phyloP scores from a whole-genome alignment of 2,888 invertebrate genomes.

The Tinea trinotella region DNA sequence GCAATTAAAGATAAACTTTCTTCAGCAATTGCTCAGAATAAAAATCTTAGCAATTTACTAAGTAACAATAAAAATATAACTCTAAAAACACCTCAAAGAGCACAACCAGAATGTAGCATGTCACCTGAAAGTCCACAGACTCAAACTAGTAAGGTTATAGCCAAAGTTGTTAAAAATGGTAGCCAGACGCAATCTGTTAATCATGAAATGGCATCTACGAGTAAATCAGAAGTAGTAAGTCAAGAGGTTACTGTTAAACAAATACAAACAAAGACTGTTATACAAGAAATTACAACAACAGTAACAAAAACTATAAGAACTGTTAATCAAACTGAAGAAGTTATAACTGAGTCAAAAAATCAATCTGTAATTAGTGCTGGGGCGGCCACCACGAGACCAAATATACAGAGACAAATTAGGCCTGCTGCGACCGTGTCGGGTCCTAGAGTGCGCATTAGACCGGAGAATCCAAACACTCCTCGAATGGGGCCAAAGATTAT shows the following conservation, averaged over 20 bases:
- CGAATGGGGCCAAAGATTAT: background rate
- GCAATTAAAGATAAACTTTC: slow-evolving; percentile 28
- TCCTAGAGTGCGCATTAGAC: background rate
- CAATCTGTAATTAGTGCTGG: background rate
- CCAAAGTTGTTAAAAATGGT: background rate
- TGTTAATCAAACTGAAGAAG: slow-evolving; percentile 54
- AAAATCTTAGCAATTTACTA: background rate
- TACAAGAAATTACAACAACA: slow-evolving; percentile 63
- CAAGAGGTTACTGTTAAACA: slow-evolving; percentile 53
- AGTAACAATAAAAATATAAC: slow-evolving; percentile 25
- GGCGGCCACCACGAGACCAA: background rate
- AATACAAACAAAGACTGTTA: slow-evolving; percentile 55
- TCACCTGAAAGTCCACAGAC: background rate
- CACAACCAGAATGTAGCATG: background rate
- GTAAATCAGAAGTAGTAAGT: slow-evolving; percentile 5
- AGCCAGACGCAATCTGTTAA: slow-evolving; percentile 28
- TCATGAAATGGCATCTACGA: slow-evolving; percentile 28
- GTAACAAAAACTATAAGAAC: slow-evolving; percentile 64
- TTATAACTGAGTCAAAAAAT: slow-evolving; percentile 23
- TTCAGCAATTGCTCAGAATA: slow-evolving; percentile 26
- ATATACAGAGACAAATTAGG: background rate
- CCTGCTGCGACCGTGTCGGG: background rate
- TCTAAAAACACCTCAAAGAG: slow-evolving; percentile 23
- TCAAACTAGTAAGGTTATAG: background rate
- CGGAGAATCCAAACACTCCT: background rate